Evolutionary conservation across 2,888 invertebrate species (phyloP), one percentile per base, ranked within the genome.

Genomic region (Andrena haemorrhoa): DNA sequence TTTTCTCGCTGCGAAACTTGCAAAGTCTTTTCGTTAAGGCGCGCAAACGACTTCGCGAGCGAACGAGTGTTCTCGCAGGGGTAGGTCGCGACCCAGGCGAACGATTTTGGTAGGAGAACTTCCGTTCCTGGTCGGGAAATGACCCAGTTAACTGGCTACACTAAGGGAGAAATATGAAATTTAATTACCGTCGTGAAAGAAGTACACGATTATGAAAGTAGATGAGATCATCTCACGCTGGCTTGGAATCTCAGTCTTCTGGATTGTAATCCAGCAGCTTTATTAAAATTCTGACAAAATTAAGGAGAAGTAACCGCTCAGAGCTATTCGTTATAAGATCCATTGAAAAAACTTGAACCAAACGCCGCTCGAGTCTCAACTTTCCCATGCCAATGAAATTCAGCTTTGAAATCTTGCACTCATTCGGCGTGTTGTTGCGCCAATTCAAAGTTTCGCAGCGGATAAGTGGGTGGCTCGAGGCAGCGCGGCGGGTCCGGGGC

Each of bases 391-490:
- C 49, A 23, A 49, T 16, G 66, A 75, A 60, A 72, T 60, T 63
- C 41, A 20, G 29, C 33, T n/a, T 53, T 49, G 64, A 56, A 75
- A 56, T 74, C 35, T 41, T 47, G 10, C 29, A 8, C 8, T 33
- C 23, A 20, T 31, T 60, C 63, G 64, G 53, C 49, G 47, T 51
- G 66, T 58, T 47, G 65, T 53, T 69, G 70, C 64, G 23, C 60
- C 49, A 20, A 65, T 79, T 79, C 53, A 68, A 79, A 68, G 26
- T 74, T 83, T 56, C 64, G 20, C 29, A 23, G 47, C 10, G 49
- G 65, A 61, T 66, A 83, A 78, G 68, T 71, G 47, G n/a, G 33
- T 51, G 23, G 41, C 47, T 65, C 6, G 33, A 58, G 58, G 29
- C 6, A 53, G 20, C 49, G 47, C 26, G 33, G 41, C 10, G 23